A percentile compares a stretch with the other conserved stretches of the same genome.
phyloP scores from a whole-genome alignment of 2,113 vertebrate species.

The Phylloscopus trochiloides region DNA sequence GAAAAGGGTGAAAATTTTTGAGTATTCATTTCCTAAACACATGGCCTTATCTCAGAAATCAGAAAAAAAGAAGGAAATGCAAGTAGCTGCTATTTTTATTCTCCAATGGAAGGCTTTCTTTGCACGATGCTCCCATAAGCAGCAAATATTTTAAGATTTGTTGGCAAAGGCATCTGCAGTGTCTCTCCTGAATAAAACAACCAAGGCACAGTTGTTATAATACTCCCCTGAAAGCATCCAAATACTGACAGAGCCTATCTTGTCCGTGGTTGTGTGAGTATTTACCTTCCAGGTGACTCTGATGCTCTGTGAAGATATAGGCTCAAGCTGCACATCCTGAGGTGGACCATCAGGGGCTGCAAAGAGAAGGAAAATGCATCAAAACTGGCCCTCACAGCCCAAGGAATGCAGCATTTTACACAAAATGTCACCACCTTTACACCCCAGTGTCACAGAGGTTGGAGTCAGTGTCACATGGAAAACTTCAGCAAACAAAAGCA shows the following conservation, averaged over 20 bases:
- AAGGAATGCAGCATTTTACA: background rate
- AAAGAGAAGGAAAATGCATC: conserved; percentile 22
- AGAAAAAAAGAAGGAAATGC: background rate
- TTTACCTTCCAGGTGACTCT: conserved; percentile 98
- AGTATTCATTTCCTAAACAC: background rate
- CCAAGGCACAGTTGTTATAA: background rate
- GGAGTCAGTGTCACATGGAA: background rate
- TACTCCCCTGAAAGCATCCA: background rate
- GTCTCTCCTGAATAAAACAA: background rate
- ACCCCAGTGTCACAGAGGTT: background rate
- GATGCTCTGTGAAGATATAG: conserved; percentile 96
- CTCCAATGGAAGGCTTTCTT: background rate
- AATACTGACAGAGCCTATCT: background rate
- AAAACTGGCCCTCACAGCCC: background rate
- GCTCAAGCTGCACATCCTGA: conserved; percentile 92
- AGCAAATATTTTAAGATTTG: background rate
- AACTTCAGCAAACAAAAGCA: background rate
- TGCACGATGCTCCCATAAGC: background rate
- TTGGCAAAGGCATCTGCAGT: background rate
- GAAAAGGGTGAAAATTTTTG: background rate
- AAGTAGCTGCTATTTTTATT: background rate
- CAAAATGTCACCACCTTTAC: background rate
- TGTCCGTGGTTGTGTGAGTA: background rate
- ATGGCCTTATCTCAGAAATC: background rate
- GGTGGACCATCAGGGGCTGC: conserved; percentile 95